Conservation (phyloP, 92 coral and sea anemone species). For the Phymanthus crucifer region DNA sequence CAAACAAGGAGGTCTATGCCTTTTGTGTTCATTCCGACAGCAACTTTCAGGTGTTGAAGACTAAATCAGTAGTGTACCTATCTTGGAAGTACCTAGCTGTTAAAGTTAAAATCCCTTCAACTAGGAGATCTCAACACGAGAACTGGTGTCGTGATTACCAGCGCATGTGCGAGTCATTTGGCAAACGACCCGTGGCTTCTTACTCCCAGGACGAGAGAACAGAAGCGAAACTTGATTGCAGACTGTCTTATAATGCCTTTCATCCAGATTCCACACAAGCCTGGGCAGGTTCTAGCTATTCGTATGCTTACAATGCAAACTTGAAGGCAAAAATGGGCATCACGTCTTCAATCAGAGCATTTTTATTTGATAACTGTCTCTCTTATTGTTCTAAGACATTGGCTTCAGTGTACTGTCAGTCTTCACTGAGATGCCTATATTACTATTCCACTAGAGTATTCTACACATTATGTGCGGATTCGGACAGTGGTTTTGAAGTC, state of each 20-base stretch:
- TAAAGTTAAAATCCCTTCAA: conserved; percentile 41
- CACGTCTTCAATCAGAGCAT: conserved; percentile 19
- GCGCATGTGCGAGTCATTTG: conserved; percentile 42
- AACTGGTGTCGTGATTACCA: conserved; percentile 68
- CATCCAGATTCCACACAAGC: conserved; percentile 8
- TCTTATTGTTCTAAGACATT: conserved; percentile 27
- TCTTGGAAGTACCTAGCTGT: conserved; percentile 41
- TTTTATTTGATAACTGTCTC: conserved; percentile 35
- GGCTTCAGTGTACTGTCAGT: neutral
- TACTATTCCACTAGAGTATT: conserved; percentile 13
- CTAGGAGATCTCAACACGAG: conserved; percentile 39
- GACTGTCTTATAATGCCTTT: conserved; percentile 22
- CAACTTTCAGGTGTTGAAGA: conserved; percentile 38
- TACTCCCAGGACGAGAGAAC: neutral
- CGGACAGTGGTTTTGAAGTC: conserved; percentile 50
- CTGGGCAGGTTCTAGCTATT: conserved; percentile 18
- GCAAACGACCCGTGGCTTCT: conserved; percentile 39
- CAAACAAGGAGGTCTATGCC: conserved; percentile 42
- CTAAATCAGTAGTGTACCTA: conserved; percentile 29
- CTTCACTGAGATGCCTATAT: conserved; percentile 3
- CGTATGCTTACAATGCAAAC: conserved; percentile 7
- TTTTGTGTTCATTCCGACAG: conserved; percentile 44
- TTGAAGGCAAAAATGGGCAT: conserved; percentile 32
- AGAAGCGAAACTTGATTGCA: conserved; percentile 17
- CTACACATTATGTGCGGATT: conserved; percentile 44